Base-by-base conservation (phyloP, 2,113 vertebrate species). In the Hippocampus abdominalis region DNA sequence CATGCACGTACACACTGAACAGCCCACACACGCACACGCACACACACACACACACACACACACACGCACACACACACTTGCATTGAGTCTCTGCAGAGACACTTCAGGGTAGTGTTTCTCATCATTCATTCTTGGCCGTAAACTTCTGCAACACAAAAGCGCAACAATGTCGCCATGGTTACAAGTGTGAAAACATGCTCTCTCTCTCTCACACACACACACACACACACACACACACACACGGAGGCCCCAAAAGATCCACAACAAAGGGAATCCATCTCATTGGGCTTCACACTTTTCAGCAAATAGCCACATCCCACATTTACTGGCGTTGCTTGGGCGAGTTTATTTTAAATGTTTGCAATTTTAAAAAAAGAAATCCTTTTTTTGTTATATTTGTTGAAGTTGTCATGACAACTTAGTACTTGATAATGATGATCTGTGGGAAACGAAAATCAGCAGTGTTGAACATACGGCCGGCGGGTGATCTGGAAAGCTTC, bases 1-100 rank as follows among this genome's bases (percentile, higher is more conserved):
- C 75, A 84, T 76, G 81, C 46, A 48, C 46, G 51, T 44, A 53
- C 64, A 76, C 54, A 59, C 62, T 56, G 39, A 78, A n/a, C 72
- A 76, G 60, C 76, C 75, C 77, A 86, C 79, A 76, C 62, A 60
- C 57, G 25, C 42, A 0, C 49, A 64, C 65, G 59, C 57, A 57
- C 69, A 60, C 68, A 76, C 62, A 60, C 57, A 29, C 42, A 0
- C 49, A 64, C 65, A 62, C 57, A 57, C 69, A 60, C 46, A 76
- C 64, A 68, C 49, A 68, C 59, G 59, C 48, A 62, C 53, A 66
- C 60, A 21, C 27, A 20, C 65, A 73, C 57, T 64, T 64, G 49
- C 25, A 56, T 44, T 6, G 25, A 48, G 66, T 46, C 57, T 66
- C 40, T 23, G 40, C 39, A 12, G 10, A 42, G 39, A 64, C 62